phyloP scores from a whole-genome alignment of 2,888 invertebrate genomes.

The Vanessa cardui region DNA sequence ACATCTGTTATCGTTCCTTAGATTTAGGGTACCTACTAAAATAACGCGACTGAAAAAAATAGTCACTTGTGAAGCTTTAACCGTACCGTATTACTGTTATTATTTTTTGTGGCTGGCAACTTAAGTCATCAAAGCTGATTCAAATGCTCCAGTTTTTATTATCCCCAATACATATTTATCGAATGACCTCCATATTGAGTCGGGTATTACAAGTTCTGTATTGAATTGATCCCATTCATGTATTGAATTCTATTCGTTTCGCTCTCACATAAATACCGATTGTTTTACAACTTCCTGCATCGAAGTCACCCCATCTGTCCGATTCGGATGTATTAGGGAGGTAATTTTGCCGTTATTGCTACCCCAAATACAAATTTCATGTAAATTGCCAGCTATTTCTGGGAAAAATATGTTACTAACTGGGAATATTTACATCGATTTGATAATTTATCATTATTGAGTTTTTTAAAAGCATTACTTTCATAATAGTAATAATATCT shows the following conservation, averaged over 20 bases:
- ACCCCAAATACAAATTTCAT: neutral
- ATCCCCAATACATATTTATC: conserved; percentile 23
- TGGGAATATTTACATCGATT: too few relatives aligned
- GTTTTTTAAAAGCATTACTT: too few relatives aligned
- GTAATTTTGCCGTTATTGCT: conserved; percentile 20
- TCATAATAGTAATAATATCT: too few relatives aligned
- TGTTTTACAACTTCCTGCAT: conserved; percentile 41
- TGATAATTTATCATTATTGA: too few relatives aligned
- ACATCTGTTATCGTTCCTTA: too few relatives aligned
- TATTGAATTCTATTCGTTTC: conserved; percentile 31
- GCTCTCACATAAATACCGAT: conserved; percentile 34
- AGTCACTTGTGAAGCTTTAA: neutral
- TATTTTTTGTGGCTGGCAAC: conserved; percentile 4
- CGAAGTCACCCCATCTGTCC: conserved; percentile 24
- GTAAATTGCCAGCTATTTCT: neutral
- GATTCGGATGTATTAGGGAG: conserved; percentile 11
- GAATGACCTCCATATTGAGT: conserved; percentile 40
- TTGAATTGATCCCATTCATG: conserved; percentile 44
- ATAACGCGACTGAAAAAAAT: too few relatives aligned
- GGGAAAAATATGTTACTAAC: too few relatives aligned
- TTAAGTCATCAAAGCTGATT: conserved; percentile 9
- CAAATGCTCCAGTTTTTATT: conserved; percentile 15
- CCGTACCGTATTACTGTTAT: neutral
- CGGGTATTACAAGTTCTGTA: conserved; percentile 20
- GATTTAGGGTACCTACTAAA: too few relatives aligned